Evolutionary conservation across 92 coral and sea anemone species (phyloP).

Genomic region (Micromussa lordhowensis): DNA sequence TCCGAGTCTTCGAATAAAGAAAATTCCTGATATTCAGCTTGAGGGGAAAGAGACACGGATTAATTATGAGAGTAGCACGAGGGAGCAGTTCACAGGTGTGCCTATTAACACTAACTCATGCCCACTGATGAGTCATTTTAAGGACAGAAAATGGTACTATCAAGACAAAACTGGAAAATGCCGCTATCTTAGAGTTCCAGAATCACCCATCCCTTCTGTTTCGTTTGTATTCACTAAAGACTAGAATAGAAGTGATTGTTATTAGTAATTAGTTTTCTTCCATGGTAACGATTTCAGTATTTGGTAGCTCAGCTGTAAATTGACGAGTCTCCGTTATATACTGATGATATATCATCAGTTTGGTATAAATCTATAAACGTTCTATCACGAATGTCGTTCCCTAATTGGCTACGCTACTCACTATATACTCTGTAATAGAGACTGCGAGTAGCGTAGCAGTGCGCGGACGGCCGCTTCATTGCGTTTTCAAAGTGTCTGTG

Average conservation of each 20-base stretch:
- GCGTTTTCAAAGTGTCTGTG: too few species aligned
- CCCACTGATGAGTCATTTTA: conserved; percentile 46
- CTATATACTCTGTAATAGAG: too few species aligned
- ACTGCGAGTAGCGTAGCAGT: too few species aligned
- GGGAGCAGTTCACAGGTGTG: not conserved
- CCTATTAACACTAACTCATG: conserved; percentile 53
- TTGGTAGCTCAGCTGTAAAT: too few species aligned
- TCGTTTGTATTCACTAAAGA: conserved; percentile 38
- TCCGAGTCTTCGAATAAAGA: conserved; percentile 46
- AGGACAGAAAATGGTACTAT: conserved; percentile 63
- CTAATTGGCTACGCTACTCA: too few species aligned
- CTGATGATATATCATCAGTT: too few species aligned
- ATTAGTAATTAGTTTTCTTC: too few species aligned
- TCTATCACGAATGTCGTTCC: too few species aligned
- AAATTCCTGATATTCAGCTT: not conserved
- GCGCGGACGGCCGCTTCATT: too few species aligned
- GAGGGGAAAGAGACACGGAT: not conserved
- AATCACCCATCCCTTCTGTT: conserved; percentile 51
- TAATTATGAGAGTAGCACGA: not conserved
- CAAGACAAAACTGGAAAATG: conserved; percentile 62
- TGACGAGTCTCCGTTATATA: too few species aligned
- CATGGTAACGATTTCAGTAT: too few species aligned
- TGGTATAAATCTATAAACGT: too few species aligned
- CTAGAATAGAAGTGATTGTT: not conserved
- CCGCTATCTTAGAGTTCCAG: conserved; percentile 59